These are phyloP conservation scores for Holcopasites calliopsidis DNA, from an alignment of 1,140 invertebrate species.

Conservation along the genomic window DNA sequence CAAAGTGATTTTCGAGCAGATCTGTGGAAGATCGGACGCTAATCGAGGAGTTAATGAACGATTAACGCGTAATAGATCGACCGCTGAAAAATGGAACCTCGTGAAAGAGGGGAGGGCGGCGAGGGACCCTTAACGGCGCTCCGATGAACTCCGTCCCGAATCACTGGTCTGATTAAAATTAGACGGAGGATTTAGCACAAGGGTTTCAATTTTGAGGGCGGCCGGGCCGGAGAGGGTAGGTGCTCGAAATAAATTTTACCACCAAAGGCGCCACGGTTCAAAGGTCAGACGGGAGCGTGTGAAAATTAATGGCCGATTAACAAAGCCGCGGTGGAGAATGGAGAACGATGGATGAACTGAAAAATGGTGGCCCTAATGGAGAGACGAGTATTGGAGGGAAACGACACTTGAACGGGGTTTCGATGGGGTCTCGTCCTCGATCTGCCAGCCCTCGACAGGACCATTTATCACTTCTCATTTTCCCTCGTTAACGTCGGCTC, in stretches of 20 bases:
- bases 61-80: not conserved
- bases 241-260: slow-evolving; percentile 14
- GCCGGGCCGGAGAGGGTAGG: no score
- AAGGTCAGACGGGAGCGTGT: not conserved
- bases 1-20: not conserved
- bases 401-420: slow-evolving; percentile 64
- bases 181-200: not conserved
- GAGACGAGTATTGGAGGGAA: not conserved
- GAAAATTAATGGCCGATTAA: slow-evolving; percentile 24
- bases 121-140: not conserved
- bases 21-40: not conserved
- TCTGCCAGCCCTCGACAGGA: slow-evolving; percentile 43
- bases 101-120: not conserved
- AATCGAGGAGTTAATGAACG: not conserved
- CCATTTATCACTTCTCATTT: slow-evolving; percentile 67
- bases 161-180: slow-evolving; percentile 2
- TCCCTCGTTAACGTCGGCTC: slow-evolving; percentile 58
- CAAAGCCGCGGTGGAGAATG: not conserved
- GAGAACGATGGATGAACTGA: not conserved
- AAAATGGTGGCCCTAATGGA: slow-evolving; percentile 6
- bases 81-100: not conserved
- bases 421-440: slow-evolving; percentile 57
- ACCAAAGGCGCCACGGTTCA: not conserved
- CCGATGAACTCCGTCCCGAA: not conserved
- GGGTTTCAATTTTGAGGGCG: slow-evolving; percentile 11